A percentile compares a stretch with the other conserved stretches of the same genome.
These are phyloP conservation scores for Geotrupes spiniger DNA, from an alignment of 2,888 invertebrate species.

Conservation along the genomic window DNA sequence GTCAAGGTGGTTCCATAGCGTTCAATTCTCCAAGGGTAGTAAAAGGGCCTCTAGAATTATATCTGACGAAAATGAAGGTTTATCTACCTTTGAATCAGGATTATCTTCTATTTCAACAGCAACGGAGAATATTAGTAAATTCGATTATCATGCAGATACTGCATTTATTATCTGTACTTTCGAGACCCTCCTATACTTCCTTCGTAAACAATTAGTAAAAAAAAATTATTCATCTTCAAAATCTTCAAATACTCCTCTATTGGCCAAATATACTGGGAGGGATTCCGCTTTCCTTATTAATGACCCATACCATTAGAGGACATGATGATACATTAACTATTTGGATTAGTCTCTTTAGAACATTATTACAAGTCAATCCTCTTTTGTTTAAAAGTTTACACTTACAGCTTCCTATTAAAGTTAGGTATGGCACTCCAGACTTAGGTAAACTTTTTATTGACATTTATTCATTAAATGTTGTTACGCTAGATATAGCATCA, in stretches of 20 bases:
- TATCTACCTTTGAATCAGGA: neutral
- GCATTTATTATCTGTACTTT: neutral
- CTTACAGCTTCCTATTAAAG: too few species aligned
- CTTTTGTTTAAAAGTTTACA: neutral
- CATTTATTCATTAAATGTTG: slow-evolving; percentile 1
- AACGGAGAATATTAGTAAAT: neutral
- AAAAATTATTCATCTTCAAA: neutral
- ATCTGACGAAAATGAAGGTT: neutral
- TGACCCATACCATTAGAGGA: neutral
- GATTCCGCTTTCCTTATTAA: neutral
- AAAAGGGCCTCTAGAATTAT: neutral
- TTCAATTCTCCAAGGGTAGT: neutral
- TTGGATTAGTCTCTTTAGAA: neutral
- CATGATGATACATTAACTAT: neutral
- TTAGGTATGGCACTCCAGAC: neutral
- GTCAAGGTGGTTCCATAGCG: neutral
- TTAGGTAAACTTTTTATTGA: neutral
- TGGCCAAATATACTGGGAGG: neutral
- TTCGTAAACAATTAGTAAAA: too few species aligned
- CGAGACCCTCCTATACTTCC: neutral
- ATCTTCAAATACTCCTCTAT: neutral
- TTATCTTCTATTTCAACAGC: neutral
- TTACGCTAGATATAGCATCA: too few species aligned
- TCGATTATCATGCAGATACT: neutral
- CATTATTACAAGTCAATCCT: too few species aligned